Evolutionary conservation across 2,888 invertebrate species (phyloP), one percentile per base, ranked within the genome.

Genomic region (Drosophila crucigera): DNA sequence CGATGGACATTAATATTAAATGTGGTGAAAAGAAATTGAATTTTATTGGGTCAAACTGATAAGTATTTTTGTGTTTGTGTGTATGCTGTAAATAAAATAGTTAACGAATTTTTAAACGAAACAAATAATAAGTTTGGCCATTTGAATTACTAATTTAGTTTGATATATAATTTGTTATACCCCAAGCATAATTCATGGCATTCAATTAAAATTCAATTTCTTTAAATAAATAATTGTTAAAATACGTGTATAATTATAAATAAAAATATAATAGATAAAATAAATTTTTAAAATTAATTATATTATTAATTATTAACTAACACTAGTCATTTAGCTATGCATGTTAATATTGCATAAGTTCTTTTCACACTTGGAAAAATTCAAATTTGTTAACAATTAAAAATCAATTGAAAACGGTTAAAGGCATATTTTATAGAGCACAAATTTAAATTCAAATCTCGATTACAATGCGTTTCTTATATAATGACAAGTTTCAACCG

Each of bases 1-100:
- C 22, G 16, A 10, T 58, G 31, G 43, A 31, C 58, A 43, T 58
- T 31, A 58, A 58, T 58, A 43, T 58, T 58, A 31, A 30, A 43
- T 43, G 31, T 30, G 41, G 22, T 58, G 43, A 28, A 60, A 59
- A 77, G 33, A 58, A 73, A 61, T 69, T 61, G 71, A 70, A 43
- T 43, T 43, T 58, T 31, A 43, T 43, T 58, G 58, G 58, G 58
- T 43, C 58, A 58, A 56, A 25, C 39, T 28, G 11, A 49, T 30
- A 39, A 41, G 2, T 63, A 28, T 28, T 9, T 16, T 3, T 43
- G 3, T 28, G 14, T 16, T 3, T 43, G 3, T 33, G 33, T 43
- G n/a, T 16, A 41, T 33, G 28, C 19, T 16, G 33, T 19, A 16
- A 54, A 25, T 54, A 16, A 5, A 35, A 54, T 25, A 22, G 19